Evolutionary conservation across 2,113 vertebrate genomes (phyloP).

Genomic region (Leuciscus idus): DNA sequence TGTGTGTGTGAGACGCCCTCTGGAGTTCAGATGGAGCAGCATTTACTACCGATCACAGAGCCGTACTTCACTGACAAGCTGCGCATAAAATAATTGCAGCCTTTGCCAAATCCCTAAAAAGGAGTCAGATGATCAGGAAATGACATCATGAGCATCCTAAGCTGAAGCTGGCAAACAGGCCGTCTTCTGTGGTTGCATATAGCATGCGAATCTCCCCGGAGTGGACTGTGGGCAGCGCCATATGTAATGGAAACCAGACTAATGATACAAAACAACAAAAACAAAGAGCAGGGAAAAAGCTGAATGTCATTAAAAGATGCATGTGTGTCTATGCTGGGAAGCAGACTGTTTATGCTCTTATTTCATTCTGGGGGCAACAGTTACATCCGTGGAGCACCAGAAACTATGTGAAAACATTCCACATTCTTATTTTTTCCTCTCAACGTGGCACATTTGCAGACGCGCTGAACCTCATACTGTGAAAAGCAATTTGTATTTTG

Average conservation of each 20-base stretch:
- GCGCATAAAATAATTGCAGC: too few relatives aligned
- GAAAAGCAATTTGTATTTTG: slow-evolving; percentile 45
- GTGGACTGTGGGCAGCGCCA: slow-evolving; percentile 50
- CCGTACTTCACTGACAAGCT: too few relatives aligned
- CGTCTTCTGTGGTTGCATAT: slow-evolving; percentile 50
- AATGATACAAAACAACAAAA: slow-evolving; percentile 56
- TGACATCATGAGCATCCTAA: slow-evolving; percentile 53
- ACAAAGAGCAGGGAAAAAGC: slow-evolving; percentile 27
- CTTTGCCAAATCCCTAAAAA: not conserved
- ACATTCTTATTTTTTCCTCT: slow-evolving; percentile 32
- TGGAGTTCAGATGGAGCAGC: too few relatives aligned
- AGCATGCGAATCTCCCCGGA: slow-evolving; percentile 45
- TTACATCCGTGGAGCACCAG: slow-evolving; percentile 24
- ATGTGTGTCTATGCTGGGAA: slow-evolving; percentile 32
- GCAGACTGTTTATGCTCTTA: slow-evolving; percentile 38
- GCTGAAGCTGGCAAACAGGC: slow-evolving; percentile 49
- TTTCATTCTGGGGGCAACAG: not conserved
- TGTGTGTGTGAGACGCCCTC: too few relatives aligned
- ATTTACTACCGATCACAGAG: too few relatives aligned
- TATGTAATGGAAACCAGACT: slow-evolving; percentile 58
- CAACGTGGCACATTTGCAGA: slow-evolving; percentile 52
- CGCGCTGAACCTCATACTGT: slow-evolving; percentile 44
- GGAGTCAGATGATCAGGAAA: slow-evolving; percentile 15
- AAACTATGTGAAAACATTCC: slow-evolving; percentile 34
- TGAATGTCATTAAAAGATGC: slow-evolving; percentile 48